Evolutionary conservation across 2,888 invertebrate species (phyloP), one percentile per base, ranked within the genome.

Genomic region (Cantharis rustica): DNA sequence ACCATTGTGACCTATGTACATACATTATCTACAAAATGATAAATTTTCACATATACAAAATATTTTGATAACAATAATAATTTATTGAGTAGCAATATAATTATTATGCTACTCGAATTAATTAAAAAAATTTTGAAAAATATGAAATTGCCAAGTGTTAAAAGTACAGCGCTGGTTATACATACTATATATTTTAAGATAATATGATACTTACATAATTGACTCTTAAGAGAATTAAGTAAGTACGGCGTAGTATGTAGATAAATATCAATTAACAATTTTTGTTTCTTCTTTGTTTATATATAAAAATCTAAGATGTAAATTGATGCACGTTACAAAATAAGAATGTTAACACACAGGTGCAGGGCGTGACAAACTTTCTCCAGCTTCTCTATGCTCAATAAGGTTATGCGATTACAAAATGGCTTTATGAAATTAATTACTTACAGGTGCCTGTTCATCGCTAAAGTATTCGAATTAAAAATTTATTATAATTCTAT

Each of bases 321-420:
- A 31, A 31, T 31, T 31, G 13, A 31, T 31, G 13, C 31, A 31
- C 13, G 31, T 31, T 31, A 31, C 31, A 31, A 31, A 31, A 31
- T 31, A 72, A 66, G 64, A 64, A 27, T 70, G 23, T n/a, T 31
- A 9, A 62, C 27, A 61, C 47, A 61, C 73, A 73, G 73, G 68
- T 73, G 73, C 73, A 73, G 73, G 73, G 73, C 73, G 73, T 73
- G 73, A 20, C 73, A 69, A 62, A 73, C 73, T 73, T 73, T 73
- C 73, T 68, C 73, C 72, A 73, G 17, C 71, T 47, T 66, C 47
- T 72, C 20, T 72, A 47, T 68, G 68, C 68, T 72, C 26, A 68
- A 20, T 61, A 73, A 73, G 16, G 61, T 26, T 61, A 61, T 61
- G n/a, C 23, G 68, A 68, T 68, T 69, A 73, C 68, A 61, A 68